Percentiles rank a stretch among this genome's conserved stretches.
Evolutionary conservation across 2,797 vertebrate species (phyloP).

Genomic region (Odontamblyopus lacepedii): DNA sequence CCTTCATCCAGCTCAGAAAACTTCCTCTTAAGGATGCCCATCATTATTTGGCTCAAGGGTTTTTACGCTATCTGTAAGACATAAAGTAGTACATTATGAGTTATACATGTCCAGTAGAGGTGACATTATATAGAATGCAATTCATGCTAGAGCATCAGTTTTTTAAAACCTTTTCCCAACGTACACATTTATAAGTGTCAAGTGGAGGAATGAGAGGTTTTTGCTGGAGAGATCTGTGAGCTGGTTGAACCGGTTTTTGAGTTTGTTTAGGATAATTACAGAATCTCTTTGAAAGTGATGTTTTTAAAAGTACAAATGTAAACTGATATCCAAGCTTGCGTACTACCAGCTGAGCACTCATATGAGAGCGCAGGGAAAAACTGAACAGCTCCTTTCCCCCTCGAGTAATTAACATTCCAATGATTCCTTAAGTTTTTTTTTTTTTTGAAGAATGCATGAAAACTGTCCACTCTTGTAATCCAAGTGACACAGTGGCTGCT

Average conservation of each 20-base stretch:
- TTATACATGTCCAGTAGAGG: neutral
- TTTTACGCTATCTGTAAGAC: conserved; percentile 50
- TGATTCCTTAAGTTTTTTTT: conserved; percentile 69
- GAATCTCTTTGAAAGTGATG: conserved; percentile 28
- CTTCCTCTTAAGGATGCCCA: conserved; percentile 88
- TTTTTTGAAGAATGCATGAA: conserved; percentile 58
- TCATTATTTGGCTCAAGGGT: conserved; percentile 77
- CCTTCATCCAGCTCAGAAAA: conserved; percentile 86
- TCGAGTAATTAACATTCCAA: conserved; percentile 78
- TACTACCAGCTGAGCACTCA: conserved; percentile 42
- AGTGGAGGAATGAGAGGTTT: conserved; percentile 32
- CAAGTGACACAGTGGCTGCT: conserved; percentile 44
- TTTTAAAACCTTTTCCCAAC: conserved; percentile 23
- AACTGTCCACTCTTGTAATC: conserved; percentile 46
- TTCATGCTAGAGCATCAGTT: neutral
- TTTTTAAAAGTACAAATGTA: conserved; percentile 19
- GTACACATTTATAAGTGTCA: conserved; percentile 33
- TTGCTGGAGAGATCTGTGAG: conserved; percentile 30
- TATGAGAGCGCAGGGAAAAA: conserved; percentile 16
- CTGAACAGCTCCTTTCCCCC: conserved; percentile 46
- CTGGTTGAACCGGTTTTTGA: conserved; percentile 60
- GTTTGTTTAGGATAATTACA: conserved; percentile 65
- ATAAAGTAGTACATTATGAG: conserved; percentile 20
- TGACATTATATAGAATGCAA: conserved; percentile 11
- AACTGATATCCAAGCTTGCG: conserved; percentile 21